phyloP scores from a whole-genome alignment of 2,113 vertebrate genomes.

The Tychaedon coryphoeus region DNA sequence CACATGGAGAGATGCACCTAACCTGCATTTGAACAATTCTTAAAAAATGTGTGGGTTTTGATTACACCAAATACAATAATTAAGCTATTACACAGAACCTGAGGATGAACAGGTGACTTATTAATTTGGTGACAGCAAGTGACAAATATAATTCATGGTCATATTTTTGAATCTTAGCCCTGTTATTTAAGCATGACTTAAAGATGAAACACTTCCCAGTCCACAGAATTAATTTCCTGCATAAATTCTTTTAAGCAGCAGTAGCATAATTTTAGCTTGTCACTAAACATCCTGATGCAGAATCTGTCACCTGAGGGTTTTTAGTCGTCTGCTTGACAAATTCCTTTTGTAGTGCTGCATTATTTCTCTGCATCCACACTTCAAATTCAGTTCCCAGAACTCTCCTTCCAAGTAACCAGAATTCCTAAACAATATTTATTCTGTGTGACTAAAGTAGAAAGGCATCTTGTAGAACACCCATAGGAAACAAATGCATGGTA shows the following conservation, averaged over 20 bases:
- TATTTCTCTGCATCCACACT: constrained; percentile 3
- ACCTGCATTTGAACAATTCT: not conserved
- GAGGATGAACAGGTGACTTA: not conserved
- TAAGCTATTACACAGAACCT: not conserved
- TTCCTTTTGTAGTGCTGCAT: not conserved
- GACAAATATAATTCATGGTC: not conserved
- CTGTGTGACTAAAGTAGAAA: constrained; percentile 44
- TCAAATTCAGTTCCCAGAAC: constrained; percentile 42
- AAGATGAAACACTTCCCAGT: not conserved
- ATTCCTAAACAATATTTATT: constrained; percentile 64
- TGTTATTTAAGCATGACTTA: not conserved
- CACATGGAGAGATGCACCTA: not conserved
- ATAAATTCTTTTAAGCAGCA: not conserved
- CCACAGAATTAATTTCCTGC: not conserved
- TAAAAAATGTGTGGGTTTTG: not conserved
- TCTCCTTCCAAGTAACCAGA: constrained; percentile 41
- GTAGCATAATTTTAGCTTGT: constrained; percentile 2
- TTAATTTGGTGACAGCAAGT: not conserved
- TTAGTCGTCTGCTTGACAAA: not conserved
- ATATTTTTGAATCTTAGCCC: not conserved
- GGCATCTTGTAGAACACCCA: constrained; percentile 36
- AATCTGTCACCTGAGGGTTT: constrained; percentile 9
- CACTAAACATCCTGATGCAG: not conserved
- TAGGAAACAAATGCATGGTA: constrained; percentile 36
- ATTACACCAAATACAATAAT: not conserved